A percentile compares a stretch with the other conserved stretches of the same genome.
Conservation (phyloP, 2,113 vertebrate genomes). For the Chloebia gouldiae region DNA sequence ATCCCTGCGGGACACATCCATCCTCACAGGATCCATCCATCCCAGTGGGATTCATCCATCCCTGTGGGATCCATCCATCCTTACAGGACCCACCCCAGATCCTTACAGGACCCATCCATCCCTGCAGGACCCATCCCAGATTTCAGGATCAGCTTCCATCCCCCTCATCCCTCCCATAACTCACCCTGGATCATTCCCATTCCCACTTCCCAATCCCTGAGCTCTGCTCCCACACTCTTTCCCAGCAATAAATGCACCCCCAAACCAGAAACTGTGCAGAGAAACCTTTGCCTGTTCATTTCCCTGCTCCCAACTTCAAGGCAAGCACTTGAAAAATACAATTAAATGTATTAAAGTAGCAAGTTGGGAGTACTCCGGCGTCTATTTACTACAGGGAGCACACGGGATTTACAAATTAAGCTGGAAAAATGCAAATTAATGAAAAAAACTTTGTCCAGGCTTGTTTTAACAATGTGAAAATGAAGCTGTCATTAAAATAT, state of each 20-base stretch:
- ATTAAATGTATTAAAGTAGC: accelerated
- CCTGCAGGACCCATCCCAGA: too few relatives aligned
- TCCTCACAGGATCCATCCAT: too few relatives aligned
- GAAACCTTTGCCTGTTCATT: neutral
- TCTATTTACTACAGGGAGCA: accelerated
- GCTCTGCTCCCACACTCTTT: neutral
- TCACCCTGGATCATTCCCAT: accelerated
- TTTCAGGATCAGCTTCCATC: accelerated
- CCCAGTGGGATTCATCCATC: too few relatives aligned
- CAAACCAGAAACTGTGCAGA: accelerated
- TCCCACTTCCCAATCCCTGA: neutral
- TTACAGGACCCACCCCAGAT: neutral
- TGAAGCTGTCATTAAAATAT: neutral
- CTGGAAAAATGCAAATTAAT: neutral
- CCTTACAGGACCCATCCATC: too few relatives aligned
- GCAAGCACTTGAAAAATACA: neutral
- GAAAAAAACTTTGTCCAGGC: neutral
- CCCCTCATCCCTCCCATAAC: neutral
- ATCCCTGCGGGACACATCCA: too few relatives aligned
- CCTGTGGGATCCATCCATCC: too few relatives aligned
- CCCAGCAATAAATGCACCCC: neutral
- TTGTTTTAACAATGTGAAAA: neutral
- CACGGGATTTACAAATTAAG: accelerated
- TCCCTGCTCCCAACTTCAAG: neutral
- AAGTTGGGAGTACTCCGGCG: accelerated